These are phyloP conservation scores for Campylomormyrus tamandua DNA, from an alignment of 2,113 vertebrate species.

Conservation along the genomic window DNA sequence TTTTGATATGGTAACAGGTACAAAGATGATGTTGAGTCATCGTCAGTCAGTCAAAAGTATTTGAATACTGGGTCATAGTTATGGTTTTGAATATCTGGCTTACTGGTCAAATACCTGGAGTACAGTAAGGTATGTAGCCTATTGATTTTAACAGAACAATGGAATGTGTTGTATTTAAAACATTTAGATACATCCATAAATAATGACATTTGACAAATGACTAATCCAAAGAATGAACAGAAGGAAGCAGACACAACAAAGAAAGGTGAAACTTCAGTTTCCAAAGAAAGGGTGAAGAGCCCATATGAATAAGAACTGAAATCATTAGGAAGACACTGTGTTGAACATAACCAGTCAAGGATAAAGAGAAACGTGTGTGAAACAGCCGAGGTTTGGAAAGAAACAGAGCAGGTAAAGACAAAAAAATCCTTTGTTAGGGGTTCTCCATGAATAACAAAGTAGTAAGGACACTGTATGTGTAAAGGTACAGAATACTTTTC, in stretches of 20 bases:
- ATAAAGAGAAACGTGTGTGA: neutral
- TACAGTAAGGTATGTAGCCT: neutral
- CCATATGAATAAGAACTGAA: neutral
- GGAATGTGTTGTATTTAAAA: neutral
- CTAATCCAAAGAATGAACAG: neutral
- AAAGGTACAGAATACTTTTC: neutral
- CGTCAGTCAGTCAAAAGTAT: neutral
- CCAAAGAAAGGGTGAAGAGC: neutral
- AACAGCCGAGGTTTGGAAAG: neutral
- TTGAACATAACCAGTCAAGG: neutral
- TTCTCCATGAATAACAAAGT: neutral
- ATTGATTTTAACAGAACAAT: neutral
- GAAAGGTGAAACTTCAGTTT: neutral
- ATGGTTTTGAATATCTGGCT: neutral
- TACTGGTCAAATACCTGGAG: neutral
- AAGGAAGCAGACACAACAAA: neutral
- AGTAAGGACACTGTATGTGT: neutral
- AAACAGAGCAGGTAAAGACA: neutral
- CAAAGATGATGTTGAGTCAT: neutral
- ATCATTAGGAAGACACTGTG: neutral
- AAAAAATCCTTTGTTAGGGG: neutral
- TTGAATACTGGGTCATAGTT: neutral
- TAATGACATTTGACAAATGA: neutral
- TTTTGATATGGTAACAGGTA: neutral
- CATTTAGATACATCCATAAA: neutral